phyloP scores from a whole-genome alignment of 2,113 vertebrate species.

The Peromyscus maniculatus region DNA sequence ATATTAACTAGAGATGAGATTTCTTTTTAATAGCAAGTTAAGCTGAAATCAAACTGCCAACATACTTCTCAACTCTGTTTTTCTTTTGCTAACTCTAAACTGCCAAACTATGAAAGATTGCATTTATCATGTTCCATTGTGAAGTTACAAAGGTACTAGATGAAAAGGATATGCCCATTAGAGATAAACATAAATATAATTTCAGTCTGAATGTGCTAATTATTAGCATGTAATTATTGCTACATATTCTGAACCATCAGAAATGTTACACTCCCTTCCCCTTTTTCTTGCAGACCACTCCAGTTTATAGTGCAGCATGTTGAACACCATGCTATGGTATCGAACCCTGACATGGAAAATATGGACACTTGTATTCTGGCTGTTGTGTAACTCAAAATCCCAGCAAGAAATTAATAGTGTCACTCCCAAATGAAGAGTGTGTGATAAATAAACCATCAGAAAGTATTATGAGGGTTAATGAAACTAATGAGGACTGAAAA shows the following conservation, averaged over 20 bases:
- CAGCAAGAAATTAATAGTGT: not conserved
- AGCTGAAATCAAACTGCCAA: conserved; percentile 35
- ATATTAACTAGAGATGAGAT: conserved; percentile 59
- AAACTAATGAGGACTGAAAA: not conserved
- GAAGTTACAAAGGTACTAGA: not conserved
- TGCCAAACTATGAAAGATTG: not conserved
- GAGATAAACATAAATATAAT: conserved; percentile 17
- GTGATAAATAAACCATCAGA: not conserved
- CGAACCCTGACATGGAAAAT: not conserved
- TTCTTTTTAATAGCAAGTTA: conserved; percentile 54
- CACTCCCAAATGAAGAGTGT: not conserved
- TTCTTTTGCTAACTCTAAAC: not conserved
- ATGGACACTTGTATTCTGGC: not conserved
- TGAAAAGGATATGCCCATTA: not conserved
- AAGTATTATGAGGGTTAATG: not conserved
- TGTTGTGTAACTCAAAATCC: conserved; percentile 3
- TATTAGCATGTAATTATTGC: not conserved
- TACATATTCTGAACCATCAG: not conserved
- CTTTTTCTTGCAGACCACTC: not conserved
- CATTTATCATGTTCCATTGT: conserved; percentile 7
- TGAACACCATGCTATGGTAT: not conserved
- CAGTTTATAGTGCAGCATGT: not conserved
- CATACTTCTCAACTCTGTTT: not conserved
- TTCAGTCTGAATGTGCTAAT: not conserved
- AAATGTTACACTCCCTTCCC: not conserved